These are phyloP conservation scores for Acanthiza pusilla DNA, from an alignment of 2,797 vertebrate species.

Conservation along the genomic window DNA sequence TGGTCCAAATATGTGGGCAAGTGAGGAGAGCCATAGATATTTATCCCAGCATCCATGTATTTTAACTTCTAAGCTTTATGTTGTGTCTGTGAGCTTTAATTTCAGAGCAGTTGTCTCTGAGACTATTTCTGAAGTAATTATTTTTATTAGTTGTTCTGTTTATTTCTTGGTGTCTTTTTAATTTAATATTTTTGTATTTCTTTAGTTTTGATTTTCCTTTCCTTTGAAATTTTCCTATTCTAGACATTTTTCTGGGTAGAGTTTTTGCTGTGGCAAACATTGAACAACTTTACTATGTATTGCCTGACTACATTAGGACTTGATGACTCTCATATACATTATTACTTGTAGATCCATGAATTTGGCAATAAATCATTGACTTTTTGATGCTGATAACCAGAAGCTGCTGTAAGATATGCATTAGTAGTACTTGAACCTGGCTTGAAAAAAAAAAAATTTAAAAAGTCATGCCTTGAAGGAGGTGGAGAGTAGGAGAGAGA, in stretches of 20 bases:
- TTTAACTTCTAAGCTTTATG: not conserved
- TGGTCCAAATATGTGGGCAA: not conserved
- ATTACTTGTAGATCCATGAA: not conserved
- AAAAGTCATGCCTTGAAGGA: not conserved
- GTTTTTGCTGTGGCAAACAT: not conserved
- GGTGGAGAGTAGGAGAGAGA: not conserved
- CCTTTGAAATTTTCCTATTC: not conserved
- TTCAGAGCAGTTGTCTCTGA: not conserved
- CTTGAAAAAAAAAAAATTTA: not conserved
- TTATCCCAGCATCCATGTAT: not conserved
- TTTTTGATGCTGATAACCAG: not conserved
- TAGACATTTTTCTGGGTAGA: not conserved
- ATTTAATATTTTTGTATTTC: not conserved
- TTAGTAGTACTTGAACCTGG: not conserved
- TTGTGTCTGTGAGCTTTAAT: not conserved
- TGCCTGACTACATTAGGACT: not conserved
- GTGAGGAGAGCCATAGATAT: not conserved
- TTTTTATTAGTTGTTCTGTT: not conserved
- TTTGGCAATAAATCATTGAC: not conserved
- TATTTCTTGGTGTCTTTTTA: not conserved
- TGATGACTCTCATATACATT: not conserved
- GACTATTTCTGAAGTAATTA: not conserved
- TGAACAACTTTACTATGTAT: not conserved
- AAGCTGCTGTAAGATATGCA: not conserved
- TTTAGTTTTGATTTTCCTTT: not conserved